Evolutionary conservation across 23 tunicate genomes (phyloP).

Genomic region (Aplidium turbinatum): DNA sequence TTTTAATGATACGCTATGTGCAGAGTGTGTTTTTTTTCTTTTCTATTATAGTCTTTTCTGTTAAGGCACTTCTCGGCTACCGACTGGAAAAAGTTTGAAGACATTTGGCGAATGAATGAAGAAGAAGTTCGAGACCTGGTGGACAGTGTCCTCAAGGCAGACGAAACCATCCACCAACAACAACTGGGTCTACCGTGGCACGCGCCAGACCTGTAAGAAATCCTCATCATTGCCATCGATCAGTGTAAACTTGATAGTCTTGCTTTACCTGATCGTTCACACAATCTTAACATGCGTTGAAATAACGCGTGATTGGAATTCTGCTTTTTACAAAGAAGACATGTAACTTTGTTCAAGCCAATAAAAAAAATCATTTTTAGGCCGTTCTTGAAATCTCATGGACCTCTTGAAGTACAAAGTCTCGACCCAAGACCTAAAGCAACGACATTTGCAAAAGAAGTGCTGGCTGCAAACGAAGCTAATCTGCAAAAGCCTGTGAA

Average conservation of each 20-base stretch:
- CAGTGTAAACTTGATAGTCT: no score
- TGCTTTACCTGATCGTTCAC: no score
- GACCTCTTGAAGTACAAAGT: slow-evolving; percentile 35
- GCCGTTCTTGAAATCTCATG: slow-evolving; percentile 23
- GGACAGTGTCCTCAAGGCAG: slow-evolving; percentile 64
- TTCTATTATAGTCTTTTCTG: no score
- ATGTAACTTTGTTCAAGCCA: no score
- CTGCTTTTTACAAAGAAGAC: no score
- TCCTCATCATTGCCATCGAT: no score
- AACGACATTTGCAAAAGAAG: slow-evolving; percentile 39
- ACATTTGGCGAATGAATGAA: slow-evolving; percentile 94
- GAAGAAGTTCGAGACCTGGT: slow-evolving; percentile 73
- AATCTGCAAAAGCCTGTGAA: slow-evolving; percentile 3
- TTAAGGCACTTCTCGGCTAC: slow-evolving; percentile 76
- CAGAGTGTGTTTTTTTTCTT: no score
- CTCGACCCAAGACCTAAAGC: slow-evolving; percentile 58
- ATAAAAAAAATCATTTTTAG: slow-evolving; percentile 13
- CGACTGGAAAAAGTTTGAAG: slow-evolving; percentile 93
- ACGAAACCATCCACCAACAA: slow-evolving; percentile 78
- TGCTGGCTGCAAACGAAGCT: slow-evolving; percentile 32
- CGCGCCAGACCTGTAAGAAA: slow-evolving; percentile 63
- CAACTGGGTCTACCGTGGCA: slow-evolving; percentile 91
- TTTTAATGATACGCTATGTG: no score
- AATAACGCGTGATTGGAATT: no score
- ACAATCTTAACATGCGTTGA: no score